These are phyloP conservation scores for Chymomyza caudatula DNA, from an alignment of 2,888 invertebrate genomes.

Conservation along the genomic window DNA sequence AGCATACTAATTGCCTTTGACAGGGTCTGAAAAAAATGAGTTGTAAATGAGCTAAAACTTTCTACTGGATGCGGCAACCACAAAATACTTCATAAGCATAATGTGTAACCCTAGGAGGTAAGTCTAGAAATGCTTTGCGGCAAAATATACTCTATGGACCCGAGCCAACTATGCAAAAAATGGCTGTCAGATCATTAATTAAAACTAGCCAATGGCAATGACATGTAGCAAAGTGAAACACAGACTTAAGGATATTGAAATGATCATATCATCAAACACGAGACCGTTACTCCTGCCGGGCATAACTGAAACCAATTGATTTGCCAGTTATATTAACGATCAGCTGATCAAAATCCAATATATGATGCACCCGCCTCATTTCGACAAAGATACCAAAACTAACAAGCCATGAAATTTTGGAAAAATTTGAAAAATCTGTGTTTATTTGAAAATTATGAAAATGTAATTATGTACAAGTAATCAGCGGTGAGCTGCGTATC, in stretches of 20 bases:
- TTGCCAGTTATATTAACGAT: conserved; percentile 36
- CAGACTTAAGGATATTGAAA: conserved; percentile 41
- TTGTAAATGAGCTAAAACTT: conserved; percentile 63
- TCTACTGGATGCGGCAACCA: conserved; percentile 33
- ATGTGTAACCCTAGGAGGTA: conserved; percentile 25
- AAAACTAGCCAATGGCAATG: conserved; percentile 25
- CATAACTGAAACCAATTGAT: conserved; percentile 61
- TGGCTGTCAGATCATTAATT: conserved; percentile 52
- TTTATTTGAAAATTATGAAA: conserved; percentile 42
- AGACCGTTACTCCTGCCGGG: conserved; percentile 24
- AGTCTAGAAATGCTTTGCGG: conserved; percentile 45
- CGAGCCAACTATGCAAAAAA: conserved; percentile 39
- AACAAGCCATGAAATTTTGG: conserved; percentile 62
- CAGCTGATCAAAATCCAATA: conserved; percentile 58
- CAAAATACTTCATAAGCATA: conserved; percentile 25
- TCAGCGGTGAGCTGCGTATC: conserved; percentile 22
- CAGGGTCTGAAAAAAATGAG: conserved; percentile 62
- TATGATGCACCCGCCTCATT: conserved; percentile 61
- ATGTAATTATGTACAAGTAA: conserved; percentile 47
- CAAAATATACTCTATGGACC: conserved; percentile 13
- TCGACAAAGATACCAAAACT: conserved; percentile 35
- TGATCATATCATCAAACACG: conserved; percentile 57
- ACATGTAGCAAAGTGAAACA: conserved; percentile 49
- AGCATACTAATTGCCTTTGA: conserved; percentile 61
- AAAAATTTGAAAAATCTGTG: conserved; percentile 41